Evolutionary conservation across 2,888 invertebrate genomes (phyloP).

Genomic region (Acronicta psi): DNA sequence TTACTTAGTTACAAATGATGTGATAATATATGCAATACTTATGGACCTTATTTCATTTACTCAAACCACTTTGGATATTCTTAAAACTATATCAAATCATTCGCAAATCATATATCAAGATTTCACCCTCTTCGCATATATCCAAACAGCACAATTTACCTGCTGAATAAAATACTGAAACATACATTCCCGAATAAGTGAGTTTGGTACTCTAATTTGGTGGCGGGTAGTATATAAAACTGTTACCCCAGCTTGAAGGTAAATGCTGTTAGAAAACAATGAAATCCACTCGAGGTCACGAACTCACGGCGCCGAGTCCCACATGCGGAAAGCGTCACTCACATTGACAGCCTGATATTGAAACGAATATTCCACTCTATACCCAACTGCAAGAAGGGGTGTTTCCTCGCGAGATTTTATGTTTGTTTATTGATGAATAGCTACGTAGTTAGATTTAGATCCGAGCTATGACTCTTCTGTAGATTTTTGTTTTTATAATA

Average conservation of each 20-base stretch:
- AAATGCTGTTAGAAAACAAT: constrained; percentile 63
- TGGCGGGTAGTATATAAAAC: constrained; percentile 25
- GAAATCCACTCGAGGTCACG: constrained; percentile 56
- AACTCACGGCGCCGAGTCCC: not conserved
- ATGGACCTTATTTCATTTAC: too few species aligned
- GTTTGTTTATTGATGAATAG: not conserved
- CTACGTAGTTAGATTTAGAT: too few species aligned
- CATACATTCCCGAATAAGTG: constrained; percentile 19
- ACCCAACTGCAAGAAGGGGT: not conserved
- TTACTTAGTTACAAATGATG: too few species aligned
- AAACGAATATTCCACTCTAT: not conserved
- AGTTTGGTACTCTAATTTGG: constrained; percentile 22
- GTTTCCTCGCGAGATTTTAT: too few species aligned
- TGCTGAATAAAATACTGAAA: constrained; percentile 39
- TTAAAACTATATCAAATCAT: too few species aligned
- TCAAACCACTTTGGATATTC: too few species aligned
- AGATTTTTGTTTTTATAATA: too few species aligned
- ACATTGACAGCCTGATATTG: constrained; percentile 1
- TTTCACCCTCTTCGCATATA: constrained; percentile 6
- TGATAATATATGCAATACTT: too few species aligned
- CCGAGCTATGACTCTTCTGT: too few species aligned
- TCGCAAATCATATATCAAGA: not conserved
- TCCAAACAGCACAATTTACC: constrained; percentile 23
- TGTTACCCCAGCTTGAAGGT: constrained; percentile 53
- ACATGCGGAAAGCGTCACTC: not conserved